These are phyloP conservation scores for Globodera rostochiensis DNA, from an alignment of 1,140 invertebrate genomes.

Conservation along the genomic window DNA sequence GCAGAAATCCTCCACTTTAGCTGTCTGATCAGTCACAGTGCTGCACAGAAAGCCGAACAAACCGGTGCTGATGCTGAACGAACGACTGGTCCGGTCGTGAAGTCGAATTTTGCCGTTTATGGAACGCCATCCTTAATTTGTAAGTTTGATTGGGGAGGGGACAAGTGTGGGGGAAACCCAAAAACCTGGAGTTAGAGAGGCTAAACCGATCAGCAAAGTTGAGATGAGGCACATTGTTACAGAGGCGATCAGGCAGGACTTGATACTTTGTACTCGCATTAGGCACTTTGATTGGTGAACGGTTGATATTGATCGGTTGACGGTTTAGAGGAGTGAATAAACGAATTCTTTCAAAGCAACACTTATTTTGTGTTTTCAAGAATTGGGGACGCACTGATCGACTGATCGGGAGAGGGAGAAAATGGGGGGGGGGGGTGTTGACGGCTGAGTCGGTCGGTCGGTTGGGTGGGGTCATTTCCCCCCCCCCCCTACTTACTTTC, in stretches of 20 bases:
- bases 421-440: too few relatives aligned
- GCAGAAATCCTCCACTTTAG: neutral
- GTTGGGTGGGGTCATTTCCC: neutral
- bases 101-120: slow-evolving; percentile 2
- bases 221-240: neutral
- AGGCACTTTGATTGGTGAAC: neutral
- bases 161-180: neutral
- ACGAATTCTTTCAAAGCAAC: neutral
- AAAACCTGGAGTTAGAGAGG: neutral
- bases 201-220: neutral
- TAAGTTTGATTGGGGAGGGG: too few relatives aligned
- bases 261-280: slow-evolving; percentile 10
- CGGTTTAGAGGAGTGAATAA: neutral
- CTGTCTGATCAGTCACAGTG: neutral
- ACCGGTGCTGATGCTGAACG: neutral
- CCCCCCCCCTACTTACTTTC: too few relatives aligned
- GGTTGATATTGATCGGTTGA: neutral
- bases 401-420: neutral
- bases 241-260: neutral
- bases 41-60: slow-evolving; percentile 8
- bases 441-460: neutral
- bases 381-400: neutral
- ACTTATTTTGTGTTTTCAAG: slow-evolving; percentile 6
- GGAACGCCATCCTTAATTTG: neutral
- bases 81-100: neutral